phyloP scores from a whole-genome alignment of 1,140 invertebrate species.

The Procambarus virginalis region DNA sequence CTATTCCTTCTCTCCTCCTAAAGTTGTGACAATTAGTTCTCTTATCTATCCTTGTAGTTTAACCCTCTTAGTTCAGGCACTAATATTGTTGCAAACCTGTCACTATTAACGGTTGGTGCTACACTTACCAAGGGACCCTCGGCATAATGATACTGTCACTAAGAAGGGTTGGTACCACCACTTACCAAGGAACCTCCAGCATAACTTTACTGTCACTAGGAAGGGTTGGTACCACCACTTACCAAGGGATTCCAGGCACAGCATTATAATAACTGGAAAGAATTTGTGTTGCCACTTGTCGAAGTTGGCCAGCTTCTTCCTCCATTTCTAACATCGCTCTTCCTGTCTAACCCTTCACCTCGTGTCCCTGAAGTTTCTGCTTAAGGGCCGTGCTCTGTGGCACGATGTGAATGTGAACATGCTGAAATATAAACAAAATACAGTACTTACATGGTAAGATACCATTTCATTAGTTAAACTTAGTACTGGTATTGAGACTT shows the following conservation, averaged over 20 bases:
- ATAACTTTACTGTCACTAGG: too few relatives aligned
- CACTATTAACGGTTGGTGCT: too few relatives aligned
- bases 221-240: too few relatives aligned
- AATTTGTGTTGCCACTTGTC: background rate
- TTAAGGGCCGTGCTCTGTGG: background rate
- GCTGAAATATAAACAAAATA: conserved; percentile 4
- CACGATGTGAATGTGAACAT: conserved; percentile 39
- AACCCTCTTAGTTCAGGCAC: too few relatives aligned
- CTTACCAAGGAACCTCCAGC: too few relatives aligned
- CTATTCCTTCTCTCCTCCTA: too few relatives aligned
- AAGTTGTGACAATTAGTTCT: too few relatives aligned
- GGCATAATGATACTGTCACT: too few relatives aligned
- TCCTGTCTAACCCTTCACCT: background rate
- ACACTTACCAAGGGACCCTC: too few relatives aligned
- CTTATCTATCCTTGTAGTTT: too few relatives aligned
- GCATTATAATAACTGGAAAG: background rate
- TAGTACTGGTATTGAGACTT: background rate
- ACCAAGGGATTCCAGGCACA: conserved; percentile 8
- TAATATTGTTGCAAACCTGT: too few relatives aligned
- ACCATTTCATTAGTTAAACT: background rate
- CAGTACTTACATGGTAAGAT: background rate
- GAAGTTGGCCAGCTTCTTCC: conserved; percentile 35
- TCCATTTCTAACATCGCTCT: conserved; percentile 30
- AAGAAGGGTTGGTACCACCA: too few relatives aligned
- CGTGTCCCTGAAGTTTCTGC: conserved; percentile 40